Percentiles rank a stretch among this genome's conserved stretches.
These are phyloP conservation scores for Raillietiella orientalis DNA, from an alignment of 2,888 invertebrate species.

Conservation along the genomic window DNA sequence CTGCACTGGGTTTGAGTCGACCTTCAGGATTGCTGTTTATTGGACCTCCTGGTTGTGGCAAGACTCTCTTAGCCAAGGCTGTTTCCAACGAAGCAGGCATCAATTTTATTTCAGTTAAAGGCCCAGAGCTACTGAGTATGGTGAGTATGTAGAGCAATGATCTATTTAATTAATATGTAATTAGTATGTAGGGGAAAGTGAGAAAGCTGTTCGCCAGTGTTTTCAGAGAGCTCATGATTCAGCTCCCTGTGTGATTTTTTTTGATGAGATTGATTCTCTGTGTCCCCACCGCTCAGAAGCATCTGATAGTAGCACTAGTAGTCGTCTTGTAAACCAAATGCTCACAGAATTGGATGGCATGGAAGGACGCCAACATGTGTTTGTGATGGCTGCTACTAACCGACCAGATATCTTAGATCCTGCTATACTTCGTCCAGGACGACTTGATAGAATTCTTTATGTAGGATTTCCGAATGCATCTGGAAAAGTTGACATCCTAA, in stretches of 20 bases:
- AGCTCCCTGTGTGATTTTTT: constrained; percentile 91
- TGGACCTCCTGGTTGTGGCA: constrained; percentile 77
- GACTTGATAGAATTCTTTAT: constrained; percentile 61
- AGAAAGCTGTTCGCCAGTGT: constrained; percentile 76
- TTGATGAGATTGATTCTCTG: constrained; percentile 87
- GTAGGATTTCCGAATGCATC: constrained; percentile 48
- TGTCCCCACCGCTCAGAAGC: constrained; percentile 43
- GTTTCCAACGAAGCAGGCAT: constrained; percentile 95
- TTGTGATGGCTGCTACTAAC: constrained; percentile 82
- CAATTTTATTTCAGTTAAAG: constrained; percentile 95
- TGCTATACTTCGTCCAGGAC: constrained; percentile 59
- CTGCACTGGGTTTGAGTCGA: constrained; percentile 35
- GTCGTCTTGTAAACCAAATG: constrained; percentile 74
- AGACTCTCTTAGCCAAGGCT: constrained; percentile 88
- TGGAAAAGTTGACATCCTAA: constrained; percentile 59
- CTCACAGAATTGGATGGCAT: constrained; percentile 97
- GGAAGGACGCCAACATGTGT: constrained; percentile 63
- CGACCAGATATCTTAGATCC: constrained; percentile 88
- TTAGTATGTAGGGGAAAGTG: constrained; percentile 91
- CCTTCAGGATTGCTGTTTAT: constrained; percentile 74
- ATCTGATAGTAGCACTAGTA: constrained; percentile 26
- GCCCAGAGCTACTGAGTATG: constrained; percentile 92
- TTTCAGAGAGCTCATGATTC: constrained; percentile 82
- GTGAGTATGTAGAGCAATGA: constrained; percentile 18
- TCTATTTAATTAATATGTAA: constrained; percentile 8